Evolutionary conservation across 2,797 vertebrate genomes (phyloP), one percentile per base, ranked within the genome.

Genomic region (Selene dorsalis): DNA sequence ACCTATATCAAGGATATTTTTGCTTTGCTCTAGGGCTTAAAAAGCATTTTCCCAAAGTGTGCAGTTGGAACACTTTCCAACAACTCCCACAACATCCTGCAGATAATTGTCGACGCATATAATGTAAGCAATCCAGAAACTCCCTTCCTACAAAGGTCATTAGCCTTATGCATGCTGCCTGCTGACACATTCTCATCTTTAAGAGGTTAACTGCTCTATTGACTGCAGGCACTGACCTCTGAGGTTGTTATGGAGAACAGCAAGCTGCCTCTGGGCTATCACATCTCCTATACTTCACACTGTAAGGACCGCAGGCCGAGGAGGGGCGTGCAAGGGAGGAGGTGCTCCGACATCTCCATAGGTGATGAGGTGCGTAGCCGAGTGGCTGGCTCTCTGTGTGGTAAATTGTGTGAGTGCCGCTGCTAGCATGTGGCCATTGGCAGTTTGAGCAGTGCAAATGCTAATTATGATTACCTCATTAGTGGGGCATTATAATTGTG

Each of bases 381-480:
- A 7, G 50, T 13, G 43, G 22, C 28, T 38, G 14, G 2, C 67
- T 84, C 64, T 11, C 38, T 38, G 79, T 81, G 85, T 20, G 82
- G 77, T 74, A 73, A 80, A 83, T 67, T 56, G 66, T 60, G 41
- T 60, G 63, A 80, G 77, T 41, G 73, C 61, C 8, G 48, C 53
- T 74, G 74, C 72, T 89, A 82, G 77, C 76, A 63, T 79, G 89
- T 57, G 84, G 78, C 65, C 65, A 65, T 67, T 73, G 50, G 38
- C 58, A 24, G 67, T n/a, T 24, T 64, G 79, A 64, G 66, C 4
- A 1, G 38, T 18, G 7, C 32, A 70, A 72, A 77, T 77, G 87
- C 67, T 84, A 79, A 90, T 89, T 84, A 81, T 85, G 76, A 91
- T 89, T 74, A 72, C 50, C 86, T 87, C 87, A 62, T 91, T 89